These are phyloP conservation scores for Eilema depressum DNA, from an alignment of 2,888 invertebrate species.

Conservation along the genomic window DNA sequence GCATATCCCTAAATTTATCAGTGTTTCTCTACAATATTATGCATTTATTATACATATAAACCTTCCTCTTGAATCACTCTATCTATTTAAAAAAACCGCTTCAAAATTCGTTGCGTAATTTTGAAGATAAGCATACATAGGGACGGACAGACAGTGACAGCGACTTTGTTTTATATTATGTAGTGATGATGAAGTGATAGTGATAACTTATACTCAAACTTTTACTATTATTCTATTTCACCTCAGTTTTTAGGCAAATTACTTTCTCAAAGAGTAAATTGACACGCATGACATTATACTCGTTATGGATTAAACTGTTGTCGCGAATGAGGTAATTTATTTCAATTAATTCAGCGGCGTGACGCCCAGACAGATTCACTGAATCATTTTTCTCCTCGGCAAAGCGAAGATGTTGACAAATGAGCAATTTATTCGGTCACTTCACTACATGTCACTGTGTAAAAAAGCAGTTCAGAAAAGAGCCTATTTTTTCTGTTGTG, in stretches of 20 bases:
- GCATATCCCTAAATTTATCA: too few relatives aligned
- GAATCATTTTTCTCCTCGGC: slow-evolving; percentile 82
- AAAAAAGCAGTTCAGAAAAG: slow-evolving; percentile 50
- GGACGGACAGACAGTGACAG: too few relatives aligned
- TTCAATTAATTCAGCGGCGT: slow-evolving; percentile 82
- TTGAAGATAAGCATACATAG: too few relatives aligned
- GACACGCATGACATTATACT: slow-evolving; percentile 67
- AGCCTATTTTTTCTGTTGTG: slow-evolving; percentile 44
- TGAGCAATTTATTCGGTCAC: slow-evolving; percentile 81
- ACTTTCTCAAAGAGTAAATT: slow-evolving; percentile 24
- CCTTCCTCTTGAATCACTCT: too few relatives aligned
- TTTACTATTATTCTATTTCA: background rate
- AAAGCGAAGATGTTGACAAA: slow-evolving; percentile 82
- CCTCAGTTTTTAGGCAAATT: background rate
- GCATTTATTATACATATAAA: too few relatives aligned
- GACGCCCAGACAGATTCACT: slow-evolving; percentile 79
- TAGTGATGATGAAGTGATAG: too few relatives aligned
- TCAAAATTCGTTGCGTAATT: too few relatives aligned
- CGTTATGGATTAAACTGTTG: slow-evolving; percentile 71
- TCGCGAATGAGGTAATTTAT: slow-evolving; percentile 76
- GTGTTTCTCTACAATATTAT: too few relatives aligned
- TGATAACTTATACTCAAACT: too few relatives aligned
- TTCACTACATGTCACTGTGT: slow-evolving; percentile 67
- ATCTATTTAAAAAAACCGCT: too few relatives aligned
- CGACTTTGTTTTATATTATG: too few relatives aligned